These are phyloP conservation scores for Channa argus DNA, from an alignment of 2,113 vertebrate species.

Conservation along the genomic window DNA sequence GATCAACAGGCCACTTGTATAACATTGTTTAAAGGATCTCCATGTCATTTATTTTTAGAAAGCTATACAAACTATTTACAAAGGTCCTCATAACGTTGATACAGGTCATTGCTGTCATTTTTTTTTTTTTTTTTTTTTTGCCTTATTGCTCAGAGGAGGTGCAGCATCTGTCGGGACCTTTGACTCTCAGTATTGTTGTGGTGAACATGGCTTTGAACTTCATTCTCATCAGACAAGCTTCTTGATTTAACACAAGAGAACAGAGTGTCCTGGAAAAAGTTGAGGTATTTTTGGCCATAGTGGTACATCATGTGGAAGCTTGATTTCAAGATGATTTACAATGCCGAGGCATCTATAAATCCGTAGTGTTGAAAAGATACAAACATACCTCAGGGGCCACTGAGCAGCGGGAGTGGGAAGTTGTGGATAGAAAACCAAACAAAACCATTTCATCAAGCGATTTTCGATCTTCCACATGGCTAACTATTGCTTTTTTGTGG, in stretches of 20 bases:
- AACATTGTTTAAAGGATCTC: constrained; percentile 72
- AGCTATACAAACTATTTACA: constrained; percentile 65
- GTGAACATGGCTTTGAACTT: constrained; percentile 56
- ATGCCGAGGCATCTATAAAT: constrained; percentile 68
- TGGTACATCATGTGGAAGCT: constrained; percentile 51
- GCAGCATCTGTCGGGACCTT: constrained; percentile 56
- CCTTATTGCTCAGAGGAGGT: constrained; percentile 18
- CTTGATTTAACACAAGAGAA: constrained; percentile 72
- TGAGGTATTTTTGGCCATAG: constrained; percentile 62
- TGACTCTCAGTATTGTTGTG: constrained; percentile 45
- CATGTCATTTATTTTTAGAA: constrained; percentile 77
- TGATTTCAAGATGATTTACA: constrained; percentile 72
- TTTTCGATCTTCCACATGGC: constrained; percentile 56
- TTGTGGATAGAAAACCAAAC: constrained; percentile 58
- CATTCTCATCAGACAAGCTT: constrained; percentile 52
- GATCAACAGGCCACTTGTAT: constrained; percentile 65
- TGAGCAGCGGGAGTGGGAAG: constrained; percentile 67
- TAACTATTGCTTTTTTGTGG: constrained; percentile 55
- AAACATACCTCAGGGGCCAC: constrained; percentile 69
- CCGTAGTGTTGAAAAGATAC: constrained; percentile 66
- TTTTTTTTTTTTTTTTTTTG: constrained; percentile 22
- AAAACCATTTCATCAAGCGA: constrained; percentile 61
- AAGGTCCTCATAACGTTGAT: constrained; percentile 65
- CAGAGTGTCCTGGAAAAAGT: constrained; percentile 60
- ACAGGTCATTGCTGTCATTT: constrained; percentile 44